Evolutionary conservation across 2,797 vertebrate genomes (phyloP), one percentile per base, ranked within the genome.

Genomic region (Spinibarbus caldwelli): DNA sequence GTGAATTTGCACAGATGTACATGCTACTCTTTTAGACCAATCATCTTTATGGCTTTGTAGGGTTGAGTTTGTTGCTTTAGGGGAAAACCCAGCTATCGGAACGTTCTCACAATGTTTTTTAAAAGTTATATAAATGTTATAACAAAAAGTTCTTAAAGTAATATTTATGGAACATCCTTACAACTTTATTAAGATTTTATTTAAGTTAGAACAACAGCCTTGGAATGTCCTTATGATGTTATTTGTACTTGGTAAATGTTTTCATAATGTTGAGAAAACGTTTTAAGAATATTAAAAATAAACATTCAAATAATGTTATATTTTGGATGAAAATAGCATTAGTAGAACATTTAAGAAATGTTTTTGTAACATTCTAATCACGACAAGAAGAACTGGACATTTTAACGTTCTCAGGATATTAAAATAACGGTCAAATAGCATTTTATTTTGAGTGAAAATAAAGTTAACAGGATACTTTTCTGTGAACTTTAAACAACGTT

Each of bases 1-100:
- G 75, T 90, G 82, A 86, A 84, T 87, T 70, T 86, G 86, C 86
- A 82, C 85, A 79, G 70, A 76, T 43, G 43, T n/a, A 2, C 57
- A 29, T 23, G 43, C n/a, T 41, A 67, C 38, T 67, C n/a, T 75
- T 67, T 29, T 19, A 47, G 78, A 45, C 73, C 64, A 38, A 78
- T 66, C 67, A 73, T 15, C n/a, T 81, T 72, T 64, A 85, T 77
- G 78, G 19, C 9, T 84, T 38, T 87, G 66, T 64, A 47, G 78
- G 78, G 49, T 78, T 17, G 6, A 57, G 76, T 82, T 82, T 31
- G 41, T 75, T 66, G n/a, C 68, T 54, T 75, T 67, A 23, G 57
- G 45, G 70, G 78, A 49, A 66, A 72, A n/a, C 8, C 52, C 52
- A 23, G 54, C 23, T 57, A 11, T n/a, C 9, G 9, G 54, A n/a